These are phyloP conservation scores for Syngnathus floridae DNA, from an alignment of 2,113 vertebrate species.

Conservation along the genomic window DNA sequence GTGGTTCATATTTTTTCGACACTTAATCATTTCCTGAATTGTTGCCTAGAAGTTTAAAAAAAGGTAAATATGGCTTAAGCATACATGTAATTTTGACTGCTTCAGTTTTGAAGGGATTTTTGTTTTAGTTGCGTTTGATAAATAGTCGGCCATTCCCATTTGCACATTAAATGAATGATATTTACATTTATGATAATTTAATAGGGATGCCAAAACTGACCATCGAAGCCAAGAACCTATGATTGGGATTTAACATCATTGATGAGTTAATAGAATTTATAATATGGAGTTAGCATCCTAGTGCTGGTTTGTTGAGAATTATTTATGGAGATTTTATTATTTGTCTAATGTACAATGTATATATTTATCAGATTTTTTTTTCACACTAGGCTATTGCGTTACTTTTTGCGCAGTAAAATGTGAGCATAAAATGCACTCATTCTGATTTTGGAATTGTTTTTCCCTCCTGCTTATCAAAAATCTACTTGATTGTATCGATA, in stretches of 20 bases:
- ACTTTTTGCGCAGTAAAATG: constrained; percentile 80
- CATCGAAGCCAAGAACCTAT: constrained; percentile 63
- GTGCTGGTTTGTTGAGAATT: constrained; percentile 67
- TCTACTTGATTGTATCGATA: constrained; percentile 89
- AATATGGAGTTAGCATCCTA: constrained; percentile 66
- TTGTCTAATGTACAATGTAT: constrained; percentile 68
- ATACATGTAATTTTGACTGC: constrained; percentile 12
- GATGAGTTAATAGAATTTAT: constrained; percentile 66
- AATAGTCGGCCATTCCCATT: constrained; percentile 68
- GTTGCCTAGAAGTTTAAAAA: too few relatives aligned
- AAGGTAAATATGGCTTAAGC: too few relatives aligned
- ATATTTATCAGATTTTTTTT: constrained; percentile 59
- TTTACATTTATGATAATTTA: constrained; percentile 72
- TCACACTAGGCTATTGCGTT: constrained; percentile 78
- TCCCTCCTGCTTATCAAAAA: constrained; percentile 79
- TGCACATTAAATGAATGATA: constrained; percentile 74
- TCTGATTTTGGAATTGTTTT: constrained; percentile 77
- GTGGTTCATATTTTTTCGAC: too few relatives aligned
- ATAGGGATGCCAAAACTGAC: constrained; percentile 67
- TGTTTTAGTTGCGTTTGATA: constrained; percentile 60
- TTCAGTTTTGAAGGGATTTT: constrained; percentile 72
- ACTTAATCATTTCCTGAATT: too few relatives aligned
- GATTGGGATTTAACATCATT: constrained; percentile 65
- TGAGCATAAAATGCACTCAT: constrained; percentile 84
- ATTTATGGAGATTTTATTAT: constrained; percentile 64